These are phyloP conservation scores for Cynopterus brachyotis DNA, from an alignment of 2,113 vertebrate species.

Conservation along the genomic window DNA sequence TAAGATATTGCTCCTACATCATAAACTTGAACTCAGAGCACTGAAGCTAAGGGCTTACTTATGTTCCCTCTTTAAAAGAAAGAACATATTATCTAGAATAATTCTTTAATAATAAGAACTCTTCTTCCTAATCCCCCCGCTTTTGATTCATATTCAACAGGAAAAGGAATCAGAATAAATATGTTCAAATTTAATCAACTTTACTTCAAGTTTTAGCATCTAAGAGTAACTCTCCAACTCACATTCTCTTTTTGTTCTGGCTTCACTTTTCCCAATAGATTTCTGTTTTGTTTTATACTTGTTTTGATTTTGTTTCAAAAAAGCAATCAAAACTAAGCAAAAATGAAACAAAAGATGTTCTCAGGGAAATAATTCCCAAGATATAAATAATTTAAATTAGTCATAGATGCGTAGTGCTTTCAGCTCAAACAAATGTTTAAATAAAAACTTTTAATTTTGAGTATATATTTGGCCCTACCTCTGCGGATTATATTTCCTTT, in stretches of 20 bases:
- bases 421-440: background rate
- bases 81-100: background rate
- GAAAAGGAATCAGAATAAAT: slow-evolving; percentile 4
- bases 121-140: background rate
- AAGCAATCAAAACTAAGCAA: slow-evolving; percentile 48
- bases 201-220: slow-evolving; percentile 12
- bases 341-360: slow-evolving; percentile 6
- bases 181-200: background rate
- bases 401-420: background rate
- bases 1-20: background rate
- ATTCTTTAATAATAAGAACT: slow-evolving; percentile 8
- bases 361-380: background rate
- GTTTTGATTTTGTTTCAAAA: slow-evolving; percentile 2
- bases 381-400: slow-evolving; percentile 37
- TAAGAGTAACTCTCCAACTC: background rate
- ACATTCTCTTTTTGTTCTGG: background rate
- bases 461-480: background rate
- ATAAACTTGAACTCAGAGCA: background rate
- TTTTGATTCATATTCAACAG: background rate
- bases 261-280: background rate
- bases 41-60: background rate
- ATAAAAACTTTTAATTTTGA: background rate
- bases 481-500: slow-evolving; percentile 9
- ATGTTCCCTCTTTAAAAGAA: background rate
- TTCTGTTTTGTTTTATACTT: background rate